A percentile compares a stretch with the other conserved stretches of the same genome.
These are phyloP conservation scores for Aviceda subcristata DNA, from an alignment of 2,113 vertebrate species.

Conservation along the genomic window DNA sequence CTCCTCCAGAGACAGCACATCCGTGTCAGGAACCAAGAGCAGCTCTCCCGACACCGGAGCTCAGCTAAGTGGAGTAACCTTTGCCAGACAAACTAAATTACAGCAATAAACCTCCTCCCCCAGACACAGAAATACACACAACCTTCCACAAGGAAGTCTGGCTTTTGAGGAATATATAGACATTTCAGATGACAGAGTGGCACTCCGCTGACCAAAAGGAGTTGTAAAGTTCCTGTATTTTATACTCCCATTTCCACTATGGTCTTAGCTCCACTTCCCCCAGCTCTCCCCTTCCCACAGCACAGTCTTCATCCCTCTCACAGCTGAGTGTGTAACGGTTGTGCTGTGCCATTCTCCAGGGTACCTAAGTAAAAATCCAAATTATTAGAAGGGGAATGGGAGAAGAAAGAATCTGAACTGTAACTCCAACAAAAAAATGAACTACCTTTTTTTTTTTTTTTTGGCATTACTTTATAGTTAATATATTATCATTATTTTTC, in stretches of 20 bases:
- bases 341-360: not conserved
- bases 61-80: not conserved
- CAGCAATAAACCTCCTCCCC: not conserved
- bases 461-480: not conserved
- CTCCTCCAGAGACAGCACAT: not conserved
- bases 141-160: not conserved
- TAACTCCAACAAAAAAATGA: not conserved
- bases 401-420: not conserved
- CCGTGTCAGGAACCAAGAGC: not conserved
- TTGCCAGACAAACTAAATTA: not conserved
- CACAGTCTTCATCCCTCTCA: not conserved
- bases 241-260: accelerated
- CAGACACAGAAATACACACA: not conserved
- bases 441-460: not conserved
- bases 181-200: not conserved
- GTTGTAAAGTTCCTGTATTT: not conserved
- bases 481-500: not conserved
- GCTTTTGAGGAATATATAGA: not conserved
- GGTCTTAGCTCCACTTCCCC: not conserved
- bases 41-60: not conserved
- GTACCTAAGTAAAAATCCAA: not conserved
- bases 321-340: not conserved
- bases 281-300: not conserved
- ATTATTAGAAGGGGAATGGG: not conserved
- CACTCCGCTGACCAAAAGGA: not conserved